Evolutionary conservation across 2,888 invertebrate species (phyloP).

Genomic region (Tinea semifulvella): DNA sequence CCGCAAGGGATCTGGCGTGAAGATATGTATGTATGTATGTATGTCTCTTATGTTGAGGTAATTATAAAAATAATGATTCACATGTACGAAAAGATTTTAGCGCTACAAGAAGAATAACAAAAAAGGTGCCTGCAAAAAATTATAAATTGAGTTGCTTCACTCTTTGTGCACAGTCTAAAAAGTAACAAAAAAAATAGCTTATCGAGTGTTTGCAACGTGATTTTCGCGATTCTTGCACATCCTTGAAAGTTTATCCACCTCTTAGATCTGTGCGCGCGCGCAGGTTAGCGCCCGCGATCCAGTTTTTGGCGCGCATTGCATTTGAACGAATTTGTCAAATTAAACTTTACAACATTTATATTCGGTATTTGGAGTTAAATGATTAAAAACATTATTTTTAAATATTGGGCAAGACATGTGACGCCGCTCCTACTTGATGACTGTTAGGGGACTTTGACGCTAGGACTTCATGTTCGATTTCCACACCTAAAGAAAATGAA

Average conservation of each 20-base stretch:
- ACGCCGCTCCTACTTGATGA: too few species aligned
- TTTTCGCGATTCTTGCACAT: conserved; percentile 27
- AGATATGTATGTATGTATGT: too few species aligned
- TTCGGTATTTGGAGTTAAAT: too few species aligned
- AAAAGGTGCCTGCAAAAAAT: conserved; percentile 4
- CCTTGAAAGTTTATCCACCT: conserved; percentile 52
- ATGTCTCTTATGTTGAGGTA: too few species aligned
- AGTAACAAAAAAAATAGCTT: conserved; percentile 7
- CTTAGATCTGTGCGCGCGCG: conserved; percentile 36
- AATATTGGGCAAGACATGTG: too few species aligned
- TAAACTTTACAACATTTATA: not conserved
- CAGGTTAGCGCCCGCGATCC: conserved; percentile 19
- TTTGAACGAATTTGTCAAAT: conserved; percentile 7
- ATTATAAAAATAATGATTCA: too few species aligned
- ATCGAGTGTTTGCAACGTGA: conserved; percentile 11
- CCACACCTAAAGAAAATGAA: too few species aligned
- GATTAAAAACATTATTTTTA: too few species aligned
- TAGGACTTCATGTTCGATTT: too few species aligned
- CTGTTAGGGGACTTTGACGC: too few species aligned
- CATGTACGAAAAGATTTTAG: too few species aligned
- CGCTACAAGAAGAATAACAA: not conserved
- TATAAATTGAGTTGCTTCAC: conserved; percentile 5
- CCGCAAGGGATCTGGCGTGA: too few species aligned
- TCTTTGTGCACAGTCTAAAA: conserved; percentile 8
- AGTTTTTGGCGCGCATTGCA: conserved; percentile 3